A percentile compares a stretch with the other conserved stretches of the same genome.
Conservation (phyloP, 2,113 vertebrate genomes). For the Lepus europaeus region DNA sequence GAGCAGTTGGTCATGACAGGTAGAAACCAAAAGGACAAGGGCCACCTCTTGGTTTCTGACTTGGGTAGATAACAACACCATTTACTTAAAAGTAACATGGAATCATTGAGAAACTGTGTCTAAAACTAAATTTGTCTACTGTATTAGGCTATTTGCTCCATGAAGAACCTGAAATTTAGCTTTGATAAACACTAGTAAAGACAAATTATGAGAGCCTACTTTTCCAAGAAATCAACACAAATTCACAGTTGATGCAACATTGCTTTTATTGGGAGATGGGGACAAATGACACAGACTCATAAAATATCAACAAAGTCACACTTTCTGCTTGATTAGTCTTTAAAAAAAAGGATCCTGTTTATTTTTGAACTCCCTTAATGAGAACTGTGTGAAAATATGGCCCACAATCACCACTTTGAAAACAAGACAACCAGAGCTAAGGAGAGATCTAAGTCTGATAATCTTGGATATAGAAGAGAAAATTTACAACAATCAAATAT, state of each 20-base stretch:
- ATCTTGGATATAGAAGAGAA: neutral
- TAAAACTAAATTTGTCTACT: conserved; percentile 13
- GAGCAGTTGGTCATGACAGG: neutral
- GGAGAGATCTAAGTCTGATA: neutral
- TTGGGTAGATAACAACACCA: neutral
- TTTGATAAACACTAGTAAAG: neutral
- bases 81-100: conserved; percentile 27
- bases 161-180: neutral
- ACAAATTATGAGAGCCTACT: neutral
- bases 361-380: conserved; percentile 39
- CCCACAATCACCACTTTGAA: conserved; percentile 33
- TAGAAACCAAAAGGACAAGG: neutral
- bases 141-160: neutral
- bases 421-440: neutral
- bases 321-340: conserved; percentile 64
- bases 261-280: conserved; percentile 78
- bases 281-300: conserved; percentile 63
- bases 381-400: conserved; percentile 36
- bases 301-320: conserved; percentile 73
- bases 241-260: conserved; percentile 59
- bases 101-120: neutral
- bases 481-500: neutral
- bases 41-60: neutral
- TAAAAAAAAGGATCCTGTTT: conserved; percentile 43
- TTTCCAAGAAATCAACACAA: conserved; percentile 73